phyloP scores from a whole-genome alignment of 1,140 invertebrate species.

The Nasonia longicornis region DNA sequence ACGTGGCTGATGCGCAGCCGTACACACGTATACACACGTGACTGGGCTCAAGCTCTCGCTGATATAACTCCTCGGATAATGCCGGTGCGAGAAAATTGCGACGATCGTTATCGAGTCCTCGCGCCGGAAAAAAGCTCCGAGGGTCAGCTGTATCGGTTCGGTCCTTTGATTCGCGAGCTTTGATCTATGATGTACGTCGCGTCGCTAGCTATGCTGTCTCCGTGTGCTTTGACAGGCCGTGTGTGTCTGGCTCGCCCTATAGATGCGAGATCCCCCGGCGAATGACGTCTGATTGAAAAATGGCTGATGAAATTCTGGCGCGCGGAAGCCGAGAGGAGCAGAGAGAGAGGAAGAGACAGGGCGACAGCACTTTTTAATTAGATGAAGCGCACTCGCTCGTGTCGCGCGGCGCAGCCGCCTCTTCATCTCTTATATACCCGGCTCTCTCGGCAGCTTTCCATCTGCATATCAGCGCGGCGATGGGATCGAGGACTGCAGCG shows the following conservation, averaged over 20 bases:
- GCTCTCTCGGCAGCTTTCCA: not conserved
- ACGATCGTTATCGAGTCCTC: not conserved
- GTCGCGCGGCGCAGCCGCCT: not conserved
- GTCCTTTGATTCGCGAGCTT: not conserved
- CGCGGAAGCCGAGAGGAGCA: not conserved
- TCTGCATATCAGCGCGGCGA: not conserved
- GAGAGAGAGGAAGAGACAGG: not conserved
- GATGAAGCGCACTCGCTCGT: conserved; percentile 38
- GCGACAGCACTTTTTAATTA: conserved; percentile 42
- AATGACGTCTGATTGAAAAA: conserved; percentile 44
- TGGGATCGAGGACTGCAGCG: not conserved
- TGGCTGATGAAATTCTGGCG: conserved; percentile 39
- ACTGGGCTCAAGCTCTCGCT: not conserved
- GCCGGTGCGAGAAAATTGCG: no score
- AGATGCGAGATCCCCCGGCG: not conserved
- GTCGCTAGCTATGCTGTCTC: no score
- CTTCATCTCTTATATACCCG: no score
- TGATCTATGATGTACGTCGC: not conserved
- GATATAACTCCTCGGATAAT: no score
- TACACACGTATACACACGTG: not conserved
- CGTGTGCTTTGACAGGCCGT: not conserved
- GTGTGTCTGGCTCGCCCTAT: not conserved
- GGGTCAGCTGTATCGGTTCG: not conserved
- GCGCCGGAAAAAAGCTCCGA: not conserved
- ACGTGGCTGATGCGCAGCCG: no score